Conservation (phyloP, 1,140 invertebrate species). For the Neodiprion pinetum region DNA sequence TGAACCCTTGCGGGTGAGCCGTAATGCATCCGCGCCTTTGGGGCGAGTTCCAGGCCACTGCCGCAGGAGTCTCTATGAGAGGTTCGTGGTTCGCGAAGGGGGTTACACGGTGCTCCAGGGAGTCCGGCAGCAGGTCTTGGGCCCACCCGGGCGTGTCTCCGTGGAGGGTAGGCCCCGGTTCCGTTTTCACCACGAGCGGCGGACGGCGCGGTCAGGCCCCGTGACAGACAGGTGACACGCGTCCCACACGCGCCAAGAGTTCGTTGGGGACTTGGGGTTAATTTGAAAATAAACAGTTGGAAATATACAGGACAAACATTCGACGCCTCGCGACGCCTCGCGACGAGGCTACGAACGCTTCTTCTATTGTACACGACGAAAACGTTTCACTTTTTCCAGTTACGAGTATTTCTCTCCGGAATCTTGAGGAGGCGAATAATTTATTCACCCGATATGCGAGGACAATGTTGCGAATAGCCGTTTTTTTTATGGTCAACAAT, state of each 20-base stretch:
- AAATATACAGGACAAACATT: conserved; percentile 39
- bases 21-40: not conserved
- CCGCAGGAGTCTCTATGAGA: no score
- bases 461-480: no score
- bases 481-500: no score
- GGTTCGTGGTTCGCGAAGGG: no score
- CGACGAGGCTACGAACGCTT: no score
- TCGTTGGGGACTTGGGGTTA: conserved; percentile 37
- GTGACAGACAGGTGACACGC: conserved; percentile 62
- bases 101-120: not conserved
- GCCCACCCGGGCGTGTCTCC: conserved; percentile 53
- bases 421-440: no score
- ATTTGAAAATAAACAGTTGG: conserved; percentile 45
- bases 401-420: no score
- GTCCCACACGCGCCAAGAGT: conserved; percentile 44
- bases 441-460: no score
- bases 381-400: no score
- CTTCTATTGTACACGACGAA: no score
- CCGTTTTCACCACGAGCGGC: conserved; percentile 18
- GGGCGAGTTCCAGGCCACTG: not conserved
- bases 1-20: not conserved
- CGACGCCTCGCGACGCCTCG: no score
- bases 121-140: conserved; percentile 46
- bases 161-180: conserved; percentile 43
- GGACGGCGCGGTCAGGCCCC: conserved; percentile 41